A percentile compares a stretch with the other conserved stretches of the same genome.
These are phyloP conservation scores for Astreopora myriophthalma DNA, from an alignment of 64 coral and sea anemone genomes.

Conservation along the genomic window DNA sequence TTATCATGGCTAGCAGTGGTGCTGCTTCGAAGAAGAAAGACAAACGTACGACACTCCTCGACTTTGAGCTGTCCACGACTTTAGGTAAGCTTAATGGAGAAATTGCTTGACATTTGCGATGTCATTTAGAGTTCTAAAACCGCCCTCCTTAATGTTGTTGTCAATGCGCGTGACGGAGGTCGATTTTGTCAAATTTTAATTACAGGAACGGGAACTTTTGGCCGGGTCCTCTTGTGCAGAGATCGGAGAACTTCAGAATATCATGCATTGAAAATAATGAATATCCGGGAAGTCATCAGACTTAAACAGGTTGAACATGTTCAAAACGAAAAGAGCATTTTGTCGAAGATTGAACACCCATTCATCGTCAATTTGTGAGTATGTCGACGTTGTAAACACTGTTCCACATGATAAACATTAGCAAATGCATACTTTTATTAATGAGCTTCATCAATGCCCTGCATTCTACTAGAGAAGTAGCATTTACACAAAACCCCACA, in stretches of 20 bases:
- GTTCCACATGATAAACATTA: neutral
- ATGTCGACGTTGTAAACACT: slow-evolving; percentile 15
- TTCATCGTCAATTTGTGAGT: slow-evolving; percentile 99
- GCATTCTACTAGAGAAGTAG: neutral
- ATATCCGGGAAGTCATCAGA: slow-evolving; percentile 96
- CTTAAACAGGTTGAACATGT: slow-evolving; percentile 99
- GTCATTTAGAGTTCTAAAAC: neutral
- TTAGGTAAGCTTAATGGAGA: slow-evolving; percentile 56
- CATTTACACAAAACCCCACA: neutral
- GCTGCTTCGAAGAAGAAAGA: slow-evolving; percentile 83
- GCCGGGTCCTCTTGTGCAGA: slow-evolving; percentile 81
- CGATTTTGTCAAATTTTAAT: slow-evolving; percentile 7
- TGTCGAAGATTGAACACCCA: slow-evolving; percentile 91
- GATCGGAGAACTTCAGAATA: slow-evolving; percentile 80
- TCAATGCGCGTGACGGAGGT: neutral
- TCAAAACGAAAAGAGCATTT: slow-evolving; percentile 97
- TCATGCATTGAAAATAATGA: slow-evolving; percentile 97
- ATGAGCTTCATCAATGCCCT: neutral
- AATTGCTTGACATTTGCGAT: neutral
- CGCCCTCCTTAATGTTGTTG: neutral
- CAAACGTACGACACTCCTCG: slow-evolving; percentile 82
- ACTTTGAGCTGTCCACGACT: slow-evolving; percentile 91
- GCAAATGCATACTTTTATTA: neutral
- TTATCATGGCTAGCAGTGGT: slow-evolving; percentile 53
- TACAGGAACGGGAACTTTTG: slow-evolving; percentile 97